These are phyloP conservation scores for Rhagologus leucostigma DNA, from an alignment of 2,113 vertebrate genomes.

Conservation along the genomic window DNA sequence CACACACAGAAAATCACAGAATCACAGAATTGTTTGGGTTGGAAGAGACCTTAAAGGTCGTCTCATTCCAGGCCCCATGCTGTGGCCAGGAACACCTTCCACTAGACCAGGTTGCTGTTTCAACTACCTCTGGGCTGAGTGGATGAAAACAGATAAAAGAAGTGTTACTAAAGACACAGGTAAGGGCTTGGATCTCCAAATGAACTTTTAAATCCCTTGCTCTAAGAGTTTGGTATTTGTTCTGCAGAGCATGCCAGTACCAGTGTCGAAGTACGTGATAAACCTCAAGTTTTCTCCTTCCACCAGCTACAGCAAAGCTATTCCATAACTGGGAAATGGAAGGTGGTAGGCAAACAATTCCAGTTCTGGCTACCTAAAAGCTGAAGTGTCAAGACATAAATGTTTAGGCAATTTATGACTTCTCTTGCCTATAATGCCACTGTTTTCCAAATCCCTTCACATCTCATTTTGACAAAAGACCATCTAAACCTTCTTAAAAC, in stretches of 20 bases:
- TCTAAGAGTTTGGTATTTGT: background rate
- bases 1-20: background rate
- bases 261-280: background rate
- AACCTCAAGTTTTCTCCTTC: background rate
- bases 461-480: background rate
- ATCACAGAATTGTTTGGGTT: background rate
- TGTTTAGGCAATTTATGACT: fast-evolving
- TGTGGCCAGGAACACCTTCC: background rate
- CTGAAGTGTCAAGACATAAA: background rate
- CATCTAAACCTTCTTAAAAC: background rate
- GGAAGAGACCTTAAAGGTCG: background rate
- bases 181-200: background rate
- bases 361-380: background rate
- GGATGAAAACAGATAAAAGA: background rate
- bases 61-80: background rate
- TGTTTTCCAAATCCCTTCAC: background rate
- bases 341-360: background rate
- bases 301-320: background rate
- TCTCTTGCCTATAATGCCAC: background rate
- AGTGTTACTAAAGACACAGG: background rate
- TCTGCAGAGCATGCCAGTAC: background rate
- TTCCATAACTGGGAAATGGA: background rate
- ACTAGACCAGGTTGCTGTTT: background rate
- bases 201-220: background rate
- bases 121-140: background rate